Evolutionary conservation across 2,113 vertebrate species (phyloP).

Genomic region (Pongo abelii): DNA sequence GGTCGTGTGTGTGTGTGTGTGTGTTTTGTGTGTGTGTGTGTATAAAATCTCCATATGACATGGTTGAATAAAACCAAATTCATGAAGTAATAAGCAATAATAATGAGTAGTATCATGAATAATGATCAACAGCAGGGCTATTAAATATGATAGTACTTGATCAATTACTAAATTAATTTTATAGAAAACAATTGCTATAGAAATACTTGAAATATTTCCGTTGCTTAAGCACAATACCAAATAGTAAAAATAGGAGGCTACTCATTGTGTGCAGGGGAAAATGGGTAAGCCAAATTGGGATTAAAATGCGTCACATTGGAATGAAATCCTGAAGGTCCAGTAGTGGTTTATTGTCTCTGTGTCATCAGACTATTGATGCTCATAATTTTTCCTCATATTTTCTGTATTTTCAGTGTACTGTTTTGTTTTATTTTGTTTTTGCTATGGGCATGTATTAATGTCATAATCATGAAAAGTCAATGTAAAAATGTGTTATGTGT

Average conservation of each 20-base stretch:
- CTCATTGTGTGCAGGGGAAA: background rate
- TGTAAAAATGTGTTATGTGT: background rate
- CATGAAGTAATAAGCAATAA: background rate
- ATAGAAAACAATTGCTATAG: conserved; percentile 19
- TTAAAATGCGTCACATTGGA: background rate
- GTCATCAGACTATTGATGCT: background rate
- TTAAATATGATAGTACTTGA: background rate
- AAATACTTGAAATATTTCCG: background rate
- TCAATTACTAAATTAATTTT: conserved; percentile 47
- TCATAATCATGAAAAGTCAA: background rate
- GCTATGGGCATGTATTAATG: background rate
- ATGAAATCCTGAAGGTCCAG: background rate
- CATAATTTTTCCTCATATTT: background rate
- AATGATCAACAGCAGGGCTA: background rate
- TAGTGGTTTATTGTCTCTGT: background rate
- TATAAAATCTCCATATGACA: background rate
- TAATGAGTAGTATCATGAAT: background rate
- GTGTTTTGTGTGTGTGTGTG: too few relatives aligned
- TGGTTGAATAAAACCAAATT: background rate
- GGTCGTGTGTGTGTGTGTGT: background rate
- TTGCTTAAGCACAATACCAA: background rate
- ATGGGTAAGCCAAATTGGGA: background rate
- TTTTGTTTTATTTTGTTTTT: background rate
- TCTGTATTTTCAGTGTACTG: background rate
- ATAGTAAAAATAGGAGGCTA: background rate